A percentile compares a stretch with the other conserved stretches of the same genome.
Evolutionary conservation across 2,113 vertebrate genomes (phyloP).

Genomic region (Calonectris borealis): DNA sequence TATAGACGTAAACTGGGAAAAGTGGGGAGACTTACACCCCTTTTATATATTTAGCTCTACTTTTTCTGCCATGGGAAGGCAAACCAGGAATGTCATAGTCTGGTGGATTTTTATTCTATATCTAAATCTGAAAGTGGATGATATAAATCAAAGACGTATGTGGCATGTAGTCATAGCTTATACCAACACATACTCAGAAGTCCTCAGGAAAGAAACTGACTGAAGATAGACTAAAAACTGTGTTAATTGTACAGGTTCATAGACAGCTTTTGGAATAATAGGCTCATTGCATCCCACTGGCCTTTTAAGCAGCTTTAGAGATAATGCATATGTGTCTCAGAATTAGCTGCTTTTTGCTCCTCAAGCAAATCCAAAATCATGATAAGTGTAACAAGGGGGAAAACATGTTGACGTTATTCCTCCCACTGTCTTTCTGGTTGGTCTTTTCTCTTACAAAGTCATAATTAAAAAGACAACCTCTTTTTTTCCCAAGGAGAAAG

Average conservation of each 20-base stretch:
- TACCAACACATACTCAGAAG: background rate
- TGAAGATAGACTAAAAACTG: background rate
- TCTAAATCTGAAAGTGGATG: background rate
- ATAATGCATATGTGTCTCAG: background rate
- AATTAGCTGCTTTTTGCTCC: background rate
- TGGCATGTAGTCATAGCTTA: background rate
- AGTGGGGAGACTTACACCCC: background rate
- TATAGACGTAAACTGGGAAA: background rate
- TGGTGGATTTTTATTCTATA: background rate
- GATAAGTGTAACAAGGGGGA: background rate
- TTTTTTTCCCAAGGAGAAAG: slow-evolving; percentile 6
- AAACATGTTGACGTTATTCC: background rate
- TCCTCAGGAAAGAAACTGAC: background rate
- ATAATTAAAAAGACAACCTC: slow-evolving; percentile 47
- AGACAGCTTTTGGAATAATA: background rate
- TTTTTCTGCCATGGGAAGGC: background rate
- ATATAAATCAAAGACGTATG: background rate
- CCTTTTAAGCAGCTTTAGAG: background rate
- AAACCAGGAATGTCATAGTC: background rate
- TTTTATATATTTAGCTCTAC: background rate
- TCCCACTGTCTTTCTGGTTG: slow-evolving; percentile 23
- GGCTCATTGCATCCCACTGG: background rate
- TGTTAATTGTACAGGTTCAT: background rate
- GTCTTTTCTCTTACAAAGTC: slow-evolving; percentile 34
- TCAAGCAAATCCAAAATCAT: slow-evolving; percentile 9